phyloP scores from a whole-genome alignment of 2,888 invertebrate genomes.

The Formica aserva region DNA sequence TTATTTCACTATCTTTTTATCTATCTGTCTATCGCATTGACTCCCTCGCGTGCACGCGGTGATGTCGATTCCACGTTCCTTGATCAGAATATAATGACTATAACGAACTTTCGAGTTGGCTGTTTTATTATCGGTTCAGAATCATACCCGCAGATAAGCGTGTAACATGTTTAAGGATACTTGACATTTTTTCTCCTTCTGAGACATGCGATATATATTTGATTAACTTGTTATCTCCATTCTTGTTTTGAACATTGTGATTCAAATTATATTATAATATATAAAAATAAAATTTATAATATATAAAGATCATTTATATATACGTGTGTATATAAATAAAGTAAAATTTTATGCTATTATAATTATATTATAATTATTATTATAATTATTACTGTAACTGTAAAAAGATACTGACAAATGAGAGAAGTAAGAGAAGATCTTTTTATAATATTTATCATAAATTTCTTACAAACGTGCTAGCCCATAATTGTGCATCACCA shows the following conservation, averaged over 20 bases:
- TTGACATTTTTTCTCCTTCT: background rate
- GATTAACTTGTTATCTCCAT: background rate
- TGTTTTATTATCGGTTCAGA: conserved; percentile 58
- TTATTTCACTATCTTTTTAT: conserved; percentile 71
- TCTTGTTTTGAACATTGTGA: background rate
- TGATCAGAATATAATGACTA: conserved; percentile 66
- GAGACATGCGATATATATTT: background rate
- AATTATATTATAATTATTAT: background rate
- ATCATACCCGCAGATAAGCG: conserved; percentile 51
- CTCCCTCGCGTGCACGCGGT: conserved; percentile 44
- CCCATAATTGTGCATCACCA: background rate
- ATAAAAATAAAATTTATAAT: too few species aligned
- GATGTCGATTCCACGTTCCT: conserved; percentile 59
- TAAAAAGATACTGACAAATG: background rate
- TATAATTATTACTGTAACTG: too few species aligned
- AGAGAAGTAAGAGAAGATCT: background rate
- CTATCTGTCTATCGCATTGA: conserved; percentile 43
- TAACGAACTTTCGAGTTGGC: conserved; percentile 69
- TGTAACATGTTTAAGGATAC: conserved; percentile 6
- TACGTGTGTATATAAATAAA: background rate
- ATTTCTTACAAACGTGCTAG: background rate
- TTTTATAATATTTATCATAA: background rate
- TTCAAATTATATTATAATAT: background rate
- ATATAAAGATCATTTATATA: background rate
- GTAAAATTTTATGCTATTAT: background rate